Base-by-base conservation (phyloP, 2,888 invertebrate genomes). In the Pseudococcus viburni region DNA sequence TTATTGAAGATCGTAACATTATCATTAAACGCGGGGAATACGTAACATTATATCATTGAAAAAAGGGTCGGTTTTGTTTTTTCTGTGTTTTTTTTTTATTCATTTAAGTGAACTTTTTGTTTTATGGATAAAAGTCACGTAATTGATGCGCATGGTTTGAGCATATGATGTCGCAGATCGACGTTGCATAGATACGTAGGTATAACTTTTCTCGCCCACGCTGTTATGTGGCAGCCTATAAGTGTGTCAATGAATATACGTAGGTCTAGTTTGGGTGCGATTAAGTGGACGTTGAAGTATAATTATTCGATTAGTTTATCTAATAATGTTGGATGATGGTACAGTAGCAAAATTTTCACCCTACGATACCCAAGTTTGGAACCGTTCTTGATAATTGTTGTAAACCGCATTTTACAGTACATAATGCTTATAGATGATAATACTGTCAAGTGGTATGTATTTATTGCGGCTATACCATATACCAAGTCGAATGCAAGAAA, bases 81-180 rank as follows among this genome's bases (percentile, higher is more conserved):
- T 15, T 4, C 12, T 51, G 8, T 51, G 1, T 64, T 59, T 19
- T 19, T 19, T 19, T 19, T 6, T 19, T n/a, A 64, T 64, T 64
- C 64, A 64, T 64, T 64, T 22, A 6, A 64, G 22, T 22, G 8
- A 64, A 22, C 22, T 64, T 64, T 42, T 59, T 59, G n/a, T n/a
- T 59, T 64, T 22, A 64, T 64, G 64, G 64, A 22, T 64, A 22
- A 22, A 64, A 22, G 64, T 64, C 64, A 64, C 64, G 64, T 64
- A 22, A 64, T 64, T 19, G 64, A 64, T 64, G 22, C 22, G 64
- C 64, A 64, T 22, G 64, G 15, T 22, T 22, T 19, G 1, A 22
- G 22, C 64, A 0, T 9, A 64, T 22, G 59, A 59, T 59, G 22
- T 64, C 64, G 8, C 8, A 59, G 59, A 59, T 59, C 7, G 4